phyloP scores from a whole-genome alignment of 2,888 invertebrate genomes.

The Leptinotarsa tumamoca region DNA sequence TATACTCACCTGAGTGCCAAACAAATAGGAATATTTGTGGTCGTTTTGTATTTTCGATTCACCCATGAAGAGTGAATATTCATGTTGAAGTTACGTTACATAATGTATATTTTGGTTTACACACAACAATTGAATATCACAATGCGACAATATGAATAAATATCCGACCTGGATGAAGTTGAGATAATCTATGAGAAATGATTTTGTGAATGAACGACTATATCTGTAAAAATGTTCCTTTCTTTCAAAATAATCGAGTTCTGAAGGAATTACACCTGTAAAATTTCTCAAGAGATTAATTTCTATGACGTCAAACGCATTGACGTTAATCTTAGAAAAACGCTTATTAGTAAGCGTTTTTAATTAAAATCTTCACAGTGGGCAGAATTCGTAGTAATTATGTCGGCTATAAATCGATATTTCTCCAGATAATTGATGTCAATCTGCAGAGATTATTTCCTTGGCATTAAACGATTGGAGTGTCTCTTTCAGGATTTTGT shows the following conservation, averaged over 20 bases:
- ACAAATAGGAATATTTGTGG: too few species aligned
- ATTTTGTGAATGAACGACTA: too few species aligned
- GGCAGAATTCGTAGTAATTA: neutral
- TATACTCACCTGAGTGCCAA: too few species aligned
- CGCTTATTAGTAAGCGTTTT: constrained; percentile 10
- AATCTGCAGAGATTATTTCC: neutral
- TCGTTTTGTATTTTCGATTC: too few species aligned
- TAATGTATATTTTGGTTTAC: too few species aligned
- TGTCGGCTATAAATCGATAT: neutral
- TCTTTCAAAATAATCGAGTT: neutral
- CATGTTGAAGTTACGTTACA: too few species aligned
- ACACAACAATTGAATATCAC: too few species aligned
- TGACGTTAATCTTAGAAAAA: neutral
- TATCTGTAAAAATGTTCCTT: too few species aligned
- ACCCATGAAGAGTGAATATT: too few species aligned
- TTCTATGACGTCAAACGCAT: constrained; percentile 4
- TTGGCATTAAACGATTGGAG: neutral
- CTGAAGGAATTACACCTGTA: neutral
- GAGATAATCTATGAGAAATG: too few species aligned
- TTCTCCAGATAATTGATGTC: constrained; percentile 12
- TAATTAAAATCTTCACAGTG: constrained; percentile 8
- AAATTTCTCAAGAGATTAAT: neutral
- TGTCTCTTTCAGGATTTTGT: neutral
- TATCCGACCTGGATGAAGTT: too few species aligned
- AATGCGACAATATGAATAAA: too few species aligned